Evolutionary conservation across 2,113 vertebrate genomes (phyloP).

Genomic region (Callopanchax toddi): DNA sequence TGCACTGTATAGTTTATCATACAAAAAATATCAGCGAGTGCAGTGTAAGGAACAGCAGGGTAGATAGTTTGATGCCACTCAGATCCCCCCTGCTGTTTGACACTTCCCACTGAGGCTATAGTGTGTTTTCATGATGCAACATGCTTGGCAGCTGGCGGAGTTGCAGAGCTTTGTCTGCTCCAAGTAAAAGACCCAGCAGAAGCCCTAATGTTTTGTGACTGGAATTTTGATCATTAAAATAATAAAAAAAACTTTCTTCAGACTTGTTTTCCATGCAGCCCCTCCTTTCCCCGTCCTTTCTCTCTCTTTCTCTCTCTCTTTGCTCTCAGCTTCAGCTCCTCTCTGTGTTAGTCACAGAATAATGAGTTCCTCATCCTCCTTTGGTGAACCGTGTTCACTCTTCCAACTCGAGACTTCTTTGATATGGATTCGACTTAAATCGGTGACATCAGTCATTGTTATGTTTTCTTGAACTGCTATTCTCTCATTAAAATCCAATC

Average conservation of each 20-base stretch:
- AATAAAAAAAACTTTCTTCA: slow-evolving; percentile 17
- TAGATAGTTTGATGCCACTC: slow-evolving; percentile 31
- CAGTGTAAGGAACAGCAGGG: slow-evolving; percentile 40
- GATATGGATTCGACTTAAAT: slow-evolving; percentile 67
- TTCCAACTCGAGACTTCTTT: slow-evolving; percentile 60
- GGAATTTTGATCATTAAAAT: slow-evolving; percentile 72
- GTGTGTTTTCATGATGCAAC: slow-evolving; percentile 74
- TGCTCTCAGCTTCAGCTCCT: slow-evolving; percentile 41
- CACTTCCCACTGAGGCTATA: slow-evolving; percentile 56
- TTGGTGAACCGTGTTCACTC: slow-evolving; percentile 42
- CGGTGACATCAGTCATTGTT: slow-evolving; percentile 60
- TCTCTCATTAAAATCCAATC: slow-evolving; percentile 70
- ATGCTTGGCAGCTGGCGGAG: slow-evolving; percentile 59
- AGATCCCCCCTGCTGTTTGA: slow-evolving; percentile 57
- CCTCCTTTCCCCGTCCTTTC: neutral
- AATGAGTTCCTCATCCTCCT: slow-evolving; percentile 67
- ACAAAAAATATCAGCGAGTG: slow-evolving; percentile 20
- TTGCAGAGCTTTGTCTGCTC: slow-evolving; percentile 55
- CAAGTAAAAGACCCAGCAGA: slow-evolving; percentile 50
- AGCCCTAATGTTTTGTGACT: slow-evolving; percentile 64
- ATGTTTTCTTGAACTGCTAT: slow-evolving; percentile 57
- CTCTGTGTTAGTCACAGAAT: slow-evolving; percentile 61
- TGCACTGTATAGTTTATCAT: slow-evolving; percentile 2
- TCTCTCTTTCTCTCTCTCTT: slow-evolving; percentile 10
- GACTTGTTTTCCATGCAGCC: slow-evolving; percentile 45